Evolutionary conservation across 2,113 vertebrate species (phyloP), one percentile per base, ranked within the genome.

Genomic region (Epinephelus lanceolatus): DNA sequence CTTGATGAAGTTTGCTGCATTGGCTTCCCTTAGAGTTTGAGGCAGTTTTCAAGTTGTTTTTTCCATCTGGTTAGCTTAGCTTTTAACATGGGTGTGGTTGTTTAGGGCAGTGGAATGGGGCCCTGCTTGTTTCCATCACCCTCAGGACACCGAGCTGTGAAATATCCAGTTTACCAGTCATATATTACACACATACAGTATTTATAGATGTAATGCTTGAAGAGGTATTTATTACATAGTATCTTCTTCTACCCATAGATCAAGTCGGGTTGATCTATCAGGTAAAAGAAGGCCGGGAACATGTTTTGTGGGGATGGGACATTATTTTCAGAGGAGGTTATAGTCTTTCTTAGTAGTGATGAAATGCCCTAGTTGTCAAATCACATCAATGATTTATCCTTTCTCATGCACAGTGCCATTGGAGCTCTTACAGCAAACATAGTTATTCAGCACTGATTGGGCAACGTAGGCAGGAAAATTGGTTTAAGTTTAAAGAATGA

Each of bases 61-160:
- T 18, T 68, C 61, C 19, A 27, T 23, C 5, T 37, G 21, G 23
- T 63, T 40, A 37, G 8, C 18, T 51, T 19, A 25, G 12, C n/a
- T 62, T 69, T 52, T 51, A 25, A 18, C 6, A 15, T 37, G 65
- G 4, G 11, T 75, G 53, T 78, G 70, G 40, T 77, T 79, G 45
- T 65, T 6, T 17, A 40, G 25, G n/a, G 12, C 21, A 18, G 25
- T 80, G 67, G 51, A 76, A 69, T 52, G 40, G 3, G 30, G 12
- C 23, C 13, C 13, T 71, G 51, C 51, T 81, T 55, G 67, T 70
- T 74, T 72, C 3, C 21, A 57, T 60, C 23, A 13, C 30, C 19
- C 27, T 66, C 56, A 73, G 60, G 27, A 51, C 21, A 21, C 40
- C 56, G 19, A 23, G 42, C 68, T 66, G 12, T 40, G 10, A 80